Base-by-base conservation (phyloP, 2,797 vertebrate genomes). In the Selene dorsalis region DNA sequence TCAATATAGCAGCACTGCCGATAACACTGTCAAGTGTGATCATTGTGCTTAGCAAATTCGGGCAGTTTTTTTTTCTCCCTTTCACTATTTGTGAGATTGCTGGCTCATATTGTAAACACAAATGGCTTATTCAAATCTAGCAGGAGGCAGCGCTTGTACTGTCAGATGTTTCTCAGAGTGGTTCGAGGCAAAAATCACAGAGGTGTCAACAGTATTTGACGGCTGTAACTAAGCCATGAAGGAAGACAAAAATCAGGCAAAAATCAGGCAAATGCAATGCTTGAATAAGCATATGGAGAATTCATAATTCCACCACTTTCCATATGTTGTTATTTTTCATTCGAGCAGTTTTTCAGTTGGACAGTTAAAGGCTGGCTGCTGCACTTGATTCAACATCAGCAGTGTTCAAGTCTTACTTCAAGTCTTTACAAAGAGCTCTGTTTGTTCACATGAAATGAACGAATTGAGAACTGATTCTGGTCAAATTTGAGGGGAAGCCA, bases 51-150 rank as follows among this genome's bases (percentile, higher is more conserved):
- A 69, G 84, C 77, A 84, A 92, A 94, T 91, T 91, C 88, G 77
- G 79, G 79, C 77, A 26, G 3, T 80, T 79, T 80, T 86, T 74
- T 62, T 35, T n/a, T n/a, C n/a, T 8, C 6, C 32, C 79, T 84
- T 88, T 81, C 72, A 72, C 80, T 91, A 84, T 94, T 92, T 91
- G 87, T 88, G 84, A 85, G 89, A 88, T 75, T 73, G 90, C 78
- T 71, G 85, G 89, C 87, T 94, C 87, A 87, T 84, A 91, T 89
- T 94, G 93, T 94, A 94, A 95, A 95, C 92, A 94, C 90, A 90
- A 91, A 89, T 89, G 86, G 93, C 93, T 95, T 95, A 94, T 94
- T 94, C 90, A 93, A 94, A 95, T 94, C 80, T 78, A 85, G 87
- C 88, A 87, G 90, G 82, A 80, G 89, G 89, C 91, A 76, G 85